Conservation (phyloP, 2,888 invertebrate species). For the Chironomus riparius region DNA sequence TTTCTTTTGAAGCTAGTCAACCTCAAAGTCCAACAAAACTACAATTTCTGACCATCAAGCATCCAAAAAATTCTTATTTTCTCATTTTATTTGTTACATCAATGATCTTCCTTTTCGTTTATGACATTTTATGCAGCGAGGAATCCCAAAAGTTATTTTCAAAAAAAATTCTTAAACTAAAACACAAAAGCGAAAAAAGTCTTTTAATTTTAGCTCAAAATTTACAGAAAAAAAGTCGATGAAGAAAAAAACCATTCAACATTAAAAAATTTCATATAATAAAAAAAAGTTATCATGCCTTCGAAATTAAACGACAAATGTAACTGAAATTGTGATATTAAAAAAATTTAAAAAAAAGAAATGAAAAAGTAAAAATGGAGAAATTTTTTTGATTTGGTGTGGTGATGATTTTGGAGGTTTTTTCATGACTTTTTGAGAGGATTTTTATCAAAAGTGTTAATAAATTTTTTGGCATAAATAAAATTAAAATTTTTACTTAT, state of each 20-base stretch:
- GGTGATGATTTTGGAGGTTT: neutral
- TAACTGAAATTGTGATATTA: slow-evolving; percentile 44
- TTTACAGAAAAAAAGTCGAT: neutral
- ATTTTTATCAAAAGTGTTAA: neutral
- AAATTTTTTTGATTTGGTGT: neutral
- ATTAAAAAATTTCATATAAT: slow-evolving; percentile 29
- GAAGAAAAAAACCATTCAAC: slow-evolving; percentile 19
- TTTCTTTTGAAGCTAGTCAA: no score
- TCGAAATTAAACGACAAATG: slow-evolving; percentile 39
- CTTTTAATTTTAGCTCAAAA: neutral
- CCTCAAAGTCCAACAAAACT: neutral
- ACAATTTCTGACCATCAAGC: no score
- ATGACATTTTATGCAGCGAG: slow-evolving; percentile 7
- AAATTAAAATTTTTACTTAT: neutral
- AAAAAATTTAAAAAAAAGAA: slow-evolving; percentile 29
- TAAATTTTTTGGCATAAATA: neutral
- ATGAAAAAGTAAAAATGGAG: neutral
- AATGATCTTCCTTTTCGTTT: neutral
- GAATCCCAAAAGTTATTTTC: neutral
- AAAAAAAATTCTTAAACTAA: no score
- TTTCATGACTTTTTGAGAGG: neutral
- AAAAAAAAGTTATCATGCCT: slow-evolving; percentile 30
- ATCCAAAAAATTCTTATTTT: neutral
- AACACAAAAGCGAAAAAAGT: no score
- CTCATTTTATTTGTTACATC: neutral